Base-by-base conservation (phyloP, 2,888 invertebrate species). In the Agrypnus murinus region DNA sequence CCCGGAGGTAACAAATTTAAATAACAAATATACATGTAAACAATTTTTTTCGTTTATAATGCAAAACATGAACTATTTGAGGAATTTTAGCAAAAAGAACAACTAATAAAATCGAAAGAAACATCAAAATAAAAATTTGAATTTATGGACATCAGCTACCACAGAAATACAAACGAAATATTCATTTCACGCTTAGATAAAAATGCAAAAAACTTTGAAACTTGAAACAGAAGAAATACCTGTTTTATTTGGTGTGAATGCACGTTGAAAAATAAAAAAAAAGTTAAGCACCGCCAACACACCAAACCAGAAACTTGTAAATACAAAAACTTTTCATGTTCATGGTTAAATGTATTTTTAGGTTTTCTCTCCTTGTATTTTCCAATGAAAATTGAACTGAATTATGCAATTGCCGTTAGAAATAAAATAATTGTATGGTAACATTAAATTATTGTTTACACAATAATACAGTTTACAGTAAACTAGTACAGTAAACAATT, bases 221-320 rank as follows among this genome's bases (percentile, higher is more conserved):
- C 9, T 53, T 12, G 14, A 57, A 57, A 32, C 38, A 14, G 25
- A 55, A 32, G 32, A 55, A 34, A 48, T 25, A 48, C 48, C 48
- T 48, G 43, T 48, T 48, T 40, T 25, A 43, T 38, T 9, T 5
- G 43, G 43, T 19, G 40, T 59, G 59, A 38, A 40, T 59, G 59
- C 19, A 59, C 43, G 38, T n/a, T 25, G 45, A 17, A 25, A 36
- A 38, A 25, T 25, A 14, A 48, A 48, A 48, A 31, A 48, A 8
- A 2, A 15, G 48, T 25, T 12, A 48, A 31, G 12, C 40, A 31
- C 25, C 14, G 31, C 31, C 45, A 15, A 45, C 36, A 36, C n/a
- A 36, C 36, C 36, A 36, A 36, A 36, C n/a, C 36, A 36, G n/a
- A 36, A 36, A 36, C 36, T 43, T 43, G 43, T 12, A 12, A 14